A percentile compares a stretch with the other conserved stretches of the same genome.
Conservation (phyloP, 23 tunicate species). For the Phallusia fumigata region DNA sequence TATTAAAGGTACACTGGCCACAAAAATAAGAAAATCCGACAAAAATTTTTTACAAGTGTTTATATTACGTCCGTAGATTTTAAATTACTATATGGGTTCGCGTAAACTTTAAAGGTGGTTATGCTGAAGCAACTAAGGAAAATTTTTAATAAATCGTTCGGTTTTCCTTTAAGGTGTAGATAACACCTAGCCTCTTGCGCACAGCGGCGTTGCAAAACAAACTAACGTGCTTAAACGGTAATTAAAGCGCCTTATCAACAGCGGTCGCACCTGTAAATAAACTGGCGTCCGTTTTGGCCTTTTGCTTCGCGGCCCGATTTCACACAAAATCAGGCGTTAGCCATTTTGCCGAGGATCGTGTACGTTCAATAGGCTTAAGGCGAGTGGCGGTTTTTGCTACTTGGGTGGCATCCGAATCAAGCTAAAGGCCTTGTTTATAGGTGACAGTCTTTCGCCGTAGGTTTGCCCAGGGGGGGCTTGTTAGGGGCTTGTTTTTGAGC, state of each 20-base stretch:
- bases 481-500: not conserved
- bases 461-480: slow-evolving; percentile 1
- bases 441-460: not conserved
- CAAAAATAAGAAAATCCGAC: no score
- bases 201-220: not conserved
- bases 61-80: no score
- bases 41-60: no score
- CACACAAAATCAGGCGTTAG: not conserved
- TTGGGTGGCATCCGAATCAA: slow-evolving; percentile 3
- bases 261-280: not conserved
- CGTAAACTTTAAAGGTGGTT: no score
- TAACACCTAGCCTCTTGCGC: not conserved
- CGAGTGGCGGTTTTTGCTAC: not conserved
- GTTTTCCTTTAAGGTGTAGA: not conserved
- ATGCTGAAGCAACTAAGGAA: no score
- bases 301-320: not conserved
- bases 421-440: not conserved
- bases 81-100: no score
- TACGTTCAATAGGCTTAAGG: not conserved
- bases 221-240: slow-evolving; percentile 6
- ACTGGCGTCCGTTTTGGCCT: not conserved
- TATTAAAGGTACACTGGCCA: no score
- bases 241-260: not conserved
- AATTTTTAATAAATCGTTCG: no score
- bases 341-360: not conserved